phyloP scores from a whole-genome alignment of 1,140 invertebrate genomes.

The Drosophila tropicalis region DNA sequence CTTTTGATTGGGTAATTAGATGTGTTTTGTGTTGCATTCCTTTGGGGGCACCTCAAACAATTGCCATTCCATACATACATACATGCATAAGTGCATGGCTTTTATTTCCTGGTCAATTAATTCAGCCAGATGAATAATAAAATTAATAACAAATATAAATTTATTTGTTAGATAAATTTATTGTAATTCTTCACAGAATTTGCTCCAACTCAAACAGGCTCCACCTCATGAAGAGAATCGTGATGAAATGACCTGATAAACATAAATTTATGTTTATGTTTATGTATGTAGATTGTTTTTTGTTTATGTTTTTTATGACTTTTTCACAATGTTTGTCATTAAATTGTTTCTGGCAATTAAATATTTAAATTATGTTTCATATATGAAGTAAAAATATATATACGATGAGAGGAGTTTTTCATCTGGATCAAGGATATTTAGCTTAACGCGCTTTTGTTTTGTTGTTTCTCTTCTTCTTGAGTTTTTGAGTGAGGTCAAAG shows the following conservation, averaged over 20 bases:
- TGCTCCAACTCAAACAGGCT: no score
- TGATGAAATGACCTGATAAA: constrained; percentile 1
- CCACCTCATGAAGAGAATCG: no score
- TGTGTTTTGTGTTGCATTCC: neutral
- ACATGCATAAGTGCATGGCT: neutral
- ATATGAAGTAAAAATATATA: no score
- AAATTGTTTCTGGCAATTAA: constrained; percentile 66
- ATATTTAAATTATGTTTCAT: constrained; percentile 77
- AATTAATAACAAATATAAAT: no score
- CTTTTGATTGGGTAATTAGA: neutral
- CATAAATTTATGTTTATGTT: neutral
- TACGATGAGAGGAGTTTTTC: no score
- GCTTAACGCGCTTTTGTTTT: neutral
- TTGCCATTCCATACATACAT: neutral
- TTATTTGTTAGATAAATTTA: no score
- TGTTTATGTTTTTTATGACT: constrained; percentile 36
- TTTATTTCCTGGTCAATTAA: no score
- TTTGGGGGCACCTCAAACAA: neutral
- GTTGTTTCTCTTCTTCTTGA: constrained; percentile 29
- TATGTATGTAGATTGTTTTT: neutral
- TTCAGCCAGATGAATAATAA: no score
- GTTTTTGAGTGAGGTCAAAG: constrained; percentile 71
- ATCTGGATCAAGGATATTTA: no score
- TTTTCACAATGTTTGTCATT: constrained; percentile 39
- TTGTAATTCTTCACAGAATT: no score